Evolutionary conservation across 2,888 invertebrate species (phyloP).

Genomic region (Drosophila picticornis): DNA sequence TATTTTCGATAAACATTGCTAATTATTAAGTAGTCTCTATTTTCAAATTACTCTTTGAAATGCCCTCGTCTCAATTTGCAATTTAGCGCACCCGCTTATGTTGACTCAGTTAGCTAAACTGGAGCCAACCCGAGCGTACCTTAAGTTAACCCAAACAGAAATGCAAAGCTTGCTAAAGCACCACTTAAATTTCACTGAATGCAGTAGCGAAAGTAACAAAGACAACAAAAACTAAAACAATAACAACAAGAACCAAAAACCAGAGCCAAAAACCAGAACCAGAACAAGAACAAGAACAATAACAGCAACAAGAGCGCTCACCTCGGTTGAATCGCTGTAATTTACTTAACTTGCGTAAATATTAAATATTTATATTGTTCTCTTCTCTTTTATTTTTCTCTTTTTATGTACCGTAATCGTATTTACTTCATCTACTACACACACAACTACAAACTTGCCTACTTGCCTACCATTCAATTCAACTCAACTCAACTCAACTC

Average conservation of each 20-base stretch:
- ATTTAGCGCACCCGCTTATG: slow-evolving; percentile 36
- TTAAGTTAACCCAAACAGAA: slow-evolving; percentile 43
- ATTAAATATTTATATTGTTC: slow-evolving; percentile 82
- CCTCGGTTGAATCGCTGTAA: slow-evolving; percentile 55
- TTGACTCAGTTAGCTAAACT: slow-evolving; percentile 50
- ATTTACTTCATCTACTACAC: slow-evolving; percentile 79
- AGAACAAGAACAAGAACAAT: background rate
- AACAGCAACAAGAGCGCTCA: slow-evolving; percentile 21
- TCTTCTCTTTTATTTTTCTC: slow-evolving; percentile 75
- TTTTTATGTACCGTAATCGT: slow-evolving; percentile 79
- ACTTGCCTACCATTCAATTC: slow-evolving; percentile 67
- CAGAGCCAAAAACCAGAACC: background rate
- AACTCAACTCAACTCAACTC: slow-evolving; percentile 44
- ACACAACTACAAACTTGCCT: slow-evolving; percentile 74
- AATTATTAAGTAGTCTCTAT: slow-evolving; percentile 5
- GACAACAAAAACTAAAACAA: slow-evolving; percentile 14
- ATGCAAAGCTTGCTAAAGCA: slow-evolving; percentile 51
- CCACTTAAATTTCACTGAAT: slow-evolving; percentile 46
- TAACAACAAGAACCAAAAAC: slow-evolving; percentile 8
- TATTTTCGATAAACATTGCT: background rate
- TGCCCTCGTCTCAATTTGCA: slow-evolving; percentile 33
- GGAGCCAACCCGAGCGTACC: slow-evolving; percentile 30
- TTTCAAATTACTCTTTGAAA: background rate
- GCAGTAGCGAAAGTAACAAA: slow-evolving; percentile 24
- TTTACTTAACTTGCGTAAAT: slow-evolving; percentile 74